These are phyloP conservation scores for Bradypodion pumilum DNA, from an alignment of 2,797 vertebrate genomes.

Conservation along the genomic window DNA sequence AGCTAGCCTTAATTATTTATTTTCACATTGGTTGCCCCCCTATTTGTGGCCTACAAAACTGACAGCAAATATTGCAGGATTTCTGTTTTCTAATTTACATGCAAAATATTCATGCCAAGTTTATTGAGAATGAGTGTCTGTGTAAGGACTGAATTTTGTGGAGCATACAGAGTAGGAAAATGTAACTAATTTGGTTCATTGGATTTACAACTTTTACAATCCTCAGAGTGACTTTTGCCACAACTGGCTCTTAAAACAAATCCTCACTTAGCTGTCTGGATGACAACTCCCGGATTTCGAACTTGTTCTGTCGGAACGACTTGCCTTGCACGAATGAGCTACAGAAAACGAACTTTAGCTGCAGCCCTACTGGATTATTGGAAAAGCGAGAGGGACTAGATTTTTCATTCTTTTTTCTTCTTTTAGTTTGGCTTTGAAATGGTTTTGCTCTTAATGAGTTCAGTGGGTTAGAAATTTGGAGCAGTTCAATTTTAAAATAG, in stretches of 20 bases:
- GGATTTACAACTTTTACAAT: slow-evolving; percentile 53
- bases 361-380: not conserved
- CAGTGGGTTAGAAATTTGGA: not conserved
- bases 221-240: slow-evolving; percentile 32
- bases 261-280: fast-evolving
- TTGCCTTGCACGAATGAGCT: fast-evolving
- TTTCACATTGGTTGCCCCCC: not conserved
- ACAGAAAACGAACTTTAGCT: not conserved
- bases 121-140: not conserved
- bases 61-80: slow-evolving; percentile 31
- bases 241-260: not conserved
- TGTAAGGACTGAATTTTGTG: slow-evolving; percentile 49
- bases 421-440: not conserved
- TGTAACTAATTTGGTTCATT: slow-evolving; percentile 53
- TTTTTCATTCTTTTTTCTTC: not conserved
- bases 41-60: slow-evolving; percentile 34
- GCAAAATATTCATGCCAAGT: slow-evolving; percentile 2
- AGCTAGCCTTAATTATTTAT: slow-evolving; percentile 1
- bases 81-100: slow-evolving; percentile 9
- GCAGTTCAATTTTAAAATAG: not conserved
- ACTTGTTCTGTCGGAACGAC: not conserved
- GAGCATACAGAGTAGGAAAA: slow-evolving; percentile 47
- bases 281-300: not conserved
- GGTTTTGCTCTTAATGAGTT: not conserved
- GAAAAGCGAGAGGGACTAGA: not conserved